These are phyloP conservation scores for Aricia artaxerxes DNA, from an alignment of 2,888 invertebrate genomes.

Conservation along the genomic window DNA sequence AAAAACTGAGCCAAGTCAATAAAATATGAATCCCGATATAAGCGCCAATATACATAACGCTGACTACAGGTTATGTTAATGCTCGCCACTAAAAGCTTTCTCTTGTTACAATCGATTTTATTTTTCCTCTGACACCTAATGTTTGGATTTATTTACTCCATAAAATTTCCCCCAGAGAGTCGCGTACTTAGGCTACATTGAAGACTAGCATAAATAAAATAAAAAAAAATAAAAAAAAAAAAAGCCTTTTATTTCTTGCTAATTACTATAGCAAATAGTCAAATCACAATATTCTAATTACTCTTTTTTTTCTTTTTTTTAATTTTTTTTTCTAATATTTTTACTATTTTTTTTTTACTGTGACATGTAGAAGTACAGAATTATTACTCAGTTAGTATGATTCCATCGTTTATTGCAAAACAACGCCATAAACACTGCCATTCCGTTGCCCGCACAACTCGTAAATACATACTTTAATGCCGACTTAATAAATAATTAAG, in stretches of 20 bases:
- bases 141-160: slow-evolving; percentile 35
- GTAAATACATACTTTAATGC: neutral
- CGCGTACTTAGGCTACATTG: neutral
- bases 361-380: no score
- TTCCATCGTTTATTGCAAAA: no score
- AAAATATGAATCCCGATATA: neutral
- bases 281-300: no score
- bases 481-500: neutral
- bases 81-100: slow-evolving; percentile 40
- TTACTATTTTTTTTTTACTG: no score
- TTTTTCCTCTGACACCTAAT: slow-evolving; percentile 41
- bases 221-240: no score
- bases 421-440: no score
- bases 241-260: no score
- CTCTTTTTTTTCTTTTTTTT: no score
- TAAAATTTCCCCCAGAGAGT: neutral
- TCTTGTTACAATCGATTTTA: slow-evolving; percentile 44
- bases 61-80: slow-evolving; percentile 33
- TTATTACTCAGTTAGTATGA: no score
- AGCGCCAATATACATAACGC: neutral
- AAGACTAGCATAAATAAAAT: no score
- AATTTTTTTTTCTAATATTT: no score
- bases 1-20: neutral
- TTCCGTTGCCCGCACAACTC: neutral
- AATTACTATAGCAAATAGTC: no score